Percentiles rank a stretch among this genome's conserved stretches.
Conservation (phyloP, 2,797 vertebrate genomes). For the Tokudaia tokunoshimensis region DNA sequence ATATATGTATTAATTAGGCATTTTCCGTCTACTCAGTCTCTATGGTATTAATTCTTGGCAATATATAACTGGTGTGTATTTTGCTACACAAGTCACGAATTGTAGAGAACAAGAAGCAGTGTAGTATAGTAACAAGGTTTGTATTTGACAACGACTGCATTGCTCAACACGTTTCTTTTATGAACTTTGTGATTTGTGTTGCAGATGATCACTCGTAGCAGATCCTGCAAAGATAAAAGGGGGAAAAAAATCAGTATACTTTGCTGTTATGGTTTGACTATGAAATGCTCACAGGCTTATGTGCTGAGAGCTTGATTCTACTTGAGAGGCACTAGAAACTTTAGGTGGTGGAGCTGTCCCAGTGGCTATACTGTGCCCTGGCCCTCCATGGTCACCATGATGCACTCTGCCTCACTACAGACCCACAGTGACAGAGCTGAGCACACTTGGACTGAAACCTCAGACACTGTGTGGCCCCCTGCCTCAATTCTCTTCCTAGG, state of each 20-base stretch:
- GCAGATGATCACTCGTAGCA: conserved; percentile 85
- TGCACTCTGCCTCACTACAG: not conserved
- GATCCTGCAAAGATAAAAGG: conserved; percentile 85
- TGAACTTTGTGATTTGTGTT: conserved; percentile 85
- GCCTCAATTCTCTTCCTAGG: not conserved
- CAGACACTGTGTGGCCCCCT: too few relatives aligned
- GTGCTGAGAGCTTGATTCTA: not conserved
- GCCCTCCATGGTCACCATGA: not conserved
- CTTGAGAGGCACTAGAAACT: not conserved
- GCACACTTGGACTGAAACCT: not conserved
- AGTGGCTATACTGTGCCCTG: not conserved
- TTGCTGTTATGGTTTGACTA: not conserved
- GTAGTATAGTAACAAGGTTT: conserved; percentile 83
- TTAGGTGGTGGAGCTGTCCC: not conserved
- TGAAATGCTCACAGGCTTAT: not conserved
- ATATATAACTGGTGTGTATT: conserved; percentile 86
- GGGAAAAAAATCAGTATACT: conserved; percentile 69
- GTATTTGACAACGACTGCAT: conserved; percentile 86
- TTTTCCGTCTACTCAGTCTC: conserved; percentile 85
- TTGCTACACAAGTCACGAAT: conserved; percentile 86
- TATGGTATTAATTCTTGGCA: conserved; percentile 88
- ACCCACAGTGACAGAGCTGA: not conserved
- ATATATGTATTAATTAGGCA: conserved; percentile 86
- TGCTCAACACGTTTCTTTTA: conserved; percentile 88
- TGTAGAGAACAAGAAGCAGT: conserved; percentile 86